These are phyloP conservation scores for Clanis bilineata DNA, from an alignment of 2,888 invertebrate species.

Conservation along the genomic window DNA sequence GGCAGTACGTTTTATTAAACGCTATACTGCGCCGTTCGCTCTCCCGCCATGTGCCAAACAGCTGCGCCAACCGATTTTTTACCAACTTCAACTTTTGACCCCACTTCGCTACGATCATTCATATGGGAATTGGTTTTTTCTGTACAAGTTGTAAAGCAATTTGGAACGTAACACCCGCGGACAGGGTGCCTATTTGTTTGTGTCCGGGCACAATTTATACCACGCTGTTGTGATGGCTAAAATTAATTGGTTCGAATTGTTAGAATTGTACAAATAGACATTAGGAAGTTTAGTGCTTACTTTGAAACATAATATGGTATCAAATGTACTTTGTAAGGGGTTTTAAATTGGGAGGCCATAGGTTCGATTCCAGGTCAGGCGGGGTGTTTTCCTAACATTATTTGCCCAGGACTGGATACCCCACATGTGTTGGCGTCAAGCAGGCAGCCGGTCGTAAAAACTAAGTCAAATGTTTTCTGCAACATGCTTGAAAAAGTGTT, in stretches of 20 bases:
- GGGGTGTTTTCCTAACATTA: too few relatives aligned
- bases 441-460: too few relatives aligned
- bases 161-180: conserved; percentile 48
- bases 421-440: too few relatives aligned
- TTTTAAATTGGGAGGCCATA: too few relatives aligned
- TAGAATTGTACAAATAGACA: conserved; percentile 44
- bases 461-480: too few relatives aligned
- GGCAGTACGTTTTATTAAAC: conserved; percentile 44
- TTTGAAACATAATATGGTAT: too few relatives aligned
- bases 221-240: conserved; percentile 56
- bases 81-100: conserved; percentile 76
- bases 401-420: too few relatives aligned
- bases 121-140: conserved; percentile 74
- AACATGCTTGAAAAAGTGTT: too few relatives aligned
- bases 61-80: conserved; percentile 74
- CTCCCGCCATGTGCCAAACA: conserved; percentile 70
- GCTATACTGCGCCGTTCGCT: conserved; percentile 33
- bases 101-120: conserved; percentile 75
- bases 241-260: conserved; percentile 61
- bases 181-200: conserved; percentile 47
- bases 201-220: conserved; percentile 39
- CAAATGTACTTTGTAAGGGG: too few relatives aligned
- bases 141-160: conserved; percentile 47
- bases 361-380: too few relatives aligned
- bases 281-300: neutral